Evolutionary conservation across 2,888 invertebrate genomes (phyloP), one percentile per base, ranked within the genome.

Genomic region (Seira ritae): DNA sequence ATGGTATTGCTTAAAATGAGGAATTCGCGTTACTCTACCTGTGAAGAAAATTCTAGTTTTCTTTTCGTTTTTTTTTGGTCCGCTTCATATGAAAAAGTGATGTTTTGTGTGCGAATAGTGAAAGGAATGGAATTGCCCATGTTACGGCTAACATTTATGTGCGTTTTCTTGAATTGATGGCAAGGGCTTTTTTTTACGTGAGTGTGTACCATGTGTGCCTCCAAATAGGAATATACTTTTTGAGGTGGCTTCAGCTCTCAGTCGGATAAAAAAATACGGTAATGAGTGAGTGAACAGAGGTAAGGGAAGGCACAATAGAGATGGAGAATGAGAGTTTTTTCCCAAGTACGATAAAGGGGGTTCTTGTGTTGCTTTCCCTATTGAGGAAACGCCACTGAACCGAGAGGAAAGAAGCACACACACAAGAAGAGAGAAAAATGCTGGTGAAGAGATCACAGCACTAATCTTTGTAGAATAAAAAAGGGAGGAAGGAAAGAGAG

Each of bases 371-470:
- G 3, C 31, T 8, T 31, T 31, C 31, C 8, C 50, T 50, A 50
- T 50, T 50, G 50, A 50, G 50, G 50, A 50, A 50, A 50, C 12
- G 50, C 50, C 31, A 68, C 12, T 62, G 42, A 62, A 68, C 10
- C 24, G 42, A 80, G 23, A 37, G 62, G 37, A 37, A 46, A 23
- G 23, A 17, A 67, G 2, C 31, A n/a, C 31, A 8, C 31, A 50
- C 17, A 50, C 12, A 50, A 74, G 66, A 66, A 19, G 23, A n/a
- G 42, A 68, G 15, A 62, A 68, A 82, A 82, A 77, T 77, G 72
- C 46, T 22, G 19, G 67, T 2, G 72, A 76, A 72, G 73, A 82
- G 82, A 82, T 82, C 82, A 82, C 71, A 65, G 81, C 55, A 70
- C 66, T 55, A 75, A 65, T 76, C 67, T 72, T 76, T 31, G 31